Evolutionary conservation across 2,888 invertebrate species (phyloP).

Genomic region (Tipula confusa): DNA sequence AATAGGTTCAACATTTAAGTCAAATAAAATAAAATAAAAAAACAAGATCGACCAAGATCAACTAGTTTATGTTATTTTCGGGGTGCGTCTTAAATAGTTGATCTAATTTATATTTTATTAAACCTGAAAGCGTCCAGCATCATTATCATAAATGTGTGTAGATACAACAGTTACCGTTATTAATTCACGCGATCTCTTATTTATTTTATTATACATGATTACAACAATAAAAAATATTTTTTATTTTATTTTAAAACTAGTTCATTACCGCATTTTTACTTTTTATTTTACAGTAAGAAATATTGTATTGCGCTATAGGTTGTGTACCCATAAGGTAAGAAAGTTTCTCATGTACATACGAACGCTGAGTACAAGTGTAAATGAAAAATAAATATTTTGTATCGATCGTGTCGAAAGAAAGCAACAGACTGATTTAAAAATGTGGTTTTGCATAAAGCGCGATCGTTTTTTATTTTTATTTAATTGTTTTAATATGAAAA

Average conservation of each 20-base stretch:
- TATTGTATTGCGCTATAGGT: background rate
- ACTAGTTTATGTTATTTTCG: background rate
- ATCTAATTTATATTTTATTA: background rate
- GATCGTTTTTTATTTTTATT: background rate
- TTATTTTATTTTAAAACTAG: background rate
- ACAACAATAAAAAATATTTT: background rate
- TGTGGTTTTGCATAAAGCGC: background rate
- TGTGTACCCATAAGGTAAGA: background rate
- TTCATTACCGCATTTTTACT: conserved; percentile 27
- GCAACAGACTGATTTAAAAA: background rate
- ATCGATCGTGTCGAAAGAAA: background rate
- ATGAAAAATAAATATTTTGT: background rate
- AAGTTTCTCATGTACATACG: background rate
- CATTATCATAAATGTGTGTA: background rate
- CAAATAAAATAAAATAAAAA: background rate
- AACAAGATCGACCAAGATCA: background rate
- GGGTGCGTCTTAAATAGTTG: background rate
- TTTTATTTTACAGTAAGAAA: background rate
- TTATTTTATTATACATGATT: background rate
- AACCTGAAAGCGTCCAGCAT: background rate
- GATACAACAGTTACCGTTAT: background rate
- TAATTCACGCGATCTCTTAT: background rate
- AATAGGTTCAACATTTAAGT: background rate
- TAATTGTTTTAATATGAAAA: background rate
- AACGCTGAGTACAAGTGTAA: background rate